Conservation (phyloP, 2,797 vertebrate species). For the Nyctibius grandis region DNA sequence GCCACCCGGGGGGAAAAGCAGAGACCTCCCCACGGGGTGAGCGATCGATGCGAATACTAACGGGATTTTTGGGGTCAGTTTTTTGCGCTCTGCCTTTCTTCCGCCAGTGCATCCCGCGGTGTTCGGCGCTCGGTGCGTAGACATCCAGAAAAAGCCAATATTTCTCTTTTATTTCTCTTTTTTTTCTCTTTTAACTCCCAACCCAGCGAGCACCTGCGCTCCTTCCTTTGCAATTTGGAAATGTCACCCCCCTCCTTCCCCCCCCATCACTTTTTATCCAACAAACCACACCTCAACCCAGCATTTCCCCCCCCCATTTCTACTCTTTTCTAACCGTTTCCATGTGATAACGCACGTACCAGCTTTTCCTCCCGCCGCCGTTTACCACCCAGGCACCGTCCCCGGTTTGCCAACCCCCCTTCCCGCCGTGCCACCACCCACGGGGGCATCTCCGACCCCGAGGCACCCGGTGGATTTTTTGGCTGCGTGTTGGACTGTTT, state of each 20-base stretch:
- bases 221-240: not conserved
- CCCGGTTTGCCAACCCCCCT: rapidly evolving
- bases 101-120: rapidly evolving
- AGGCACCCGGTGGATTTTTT: not conserved
- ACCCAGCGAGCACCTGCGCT: not conserved
- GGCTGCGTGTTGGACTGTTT: not conserved
- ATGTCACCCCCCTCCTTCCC: not conserved
- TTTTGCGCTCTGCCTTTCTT: not conserved
- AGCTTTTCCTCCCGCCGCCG: not conserved
- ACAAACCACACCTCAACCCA: not conserved
- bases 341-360: slow-evolving; percentile 9
- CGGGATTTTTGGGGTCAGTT: not conserved
- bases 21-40: rapidly evolving
- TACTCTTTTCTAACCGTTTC: not conserved
- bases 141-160: not conserved
- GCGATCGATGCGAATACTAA: not conserved
- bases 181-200: not conserved
- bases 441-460: rapidly evolving
- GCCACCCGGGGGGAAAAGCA: not conserved
- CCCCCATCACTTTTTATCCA: not conserved
- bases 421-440: not conserved
- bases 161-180: not conserved
- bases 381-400: not conserved
- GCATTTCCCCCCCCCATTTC: not conserved
- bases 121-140: rapidly evolving